Evolutionary conservation across 2,888 invertebrate species (phyloP).

Genomic region (Lucinisca nassula): DNA sequence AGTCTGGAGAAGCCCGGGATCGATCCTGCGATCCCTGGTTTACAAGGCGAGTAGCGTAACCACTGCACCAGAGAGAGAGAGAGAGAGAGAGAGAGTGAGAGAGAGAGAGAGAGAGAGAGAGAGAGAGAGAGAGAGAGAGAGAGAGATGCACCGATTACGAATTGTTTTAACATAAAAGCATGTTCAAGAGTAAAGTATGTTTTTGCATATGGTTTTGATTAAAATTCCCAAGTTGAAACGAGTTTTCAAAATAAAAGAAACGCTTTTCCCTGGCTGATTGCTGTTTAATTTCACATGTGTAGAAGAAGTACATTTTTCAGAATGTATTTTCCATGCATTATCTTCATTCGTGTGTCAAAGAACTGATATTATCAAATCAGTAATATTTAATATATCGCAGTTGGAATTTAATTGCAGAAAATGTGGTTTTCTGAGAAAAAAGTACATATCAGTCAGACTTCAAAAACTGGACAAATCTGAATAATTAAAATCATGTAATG

Average conservation of each 20-base stretch:
- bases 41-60: too few relatives aligned
- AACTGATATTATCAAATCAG: not conserved
- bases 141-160: too few relatives aligned
- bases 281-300: not conserved
- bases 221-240: conserved; percentile 47
- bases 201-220: conserved; percentile 49
- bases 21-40: too few relatives aligned
- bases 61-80: too few relatives aligned
- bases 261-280: not conserved
- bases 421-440: not conserved
- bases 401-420: not conserved
- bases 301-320: not conserved
- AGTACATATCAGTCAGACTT: not conserved
- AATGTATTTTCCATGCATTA: not conserved
- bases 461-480: not conserved
- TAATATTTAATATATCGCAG: not conserved
- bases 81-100: too few relatives aligned
- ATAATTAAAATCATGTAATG: too few relatives aligned
- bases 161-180: too few relatives aligned
- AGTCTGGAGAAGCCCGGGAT: too few relatives aligned
- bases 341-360: not conserved
- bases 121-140: too few relatives aligned
- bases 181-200: too few relatives aligned
- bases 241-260: not conserved
- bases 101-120: too few relatives aligned